Conservation (phyloP, 2,113 vertebrate genomes). For the Damaliscus lunatus region DNA sequence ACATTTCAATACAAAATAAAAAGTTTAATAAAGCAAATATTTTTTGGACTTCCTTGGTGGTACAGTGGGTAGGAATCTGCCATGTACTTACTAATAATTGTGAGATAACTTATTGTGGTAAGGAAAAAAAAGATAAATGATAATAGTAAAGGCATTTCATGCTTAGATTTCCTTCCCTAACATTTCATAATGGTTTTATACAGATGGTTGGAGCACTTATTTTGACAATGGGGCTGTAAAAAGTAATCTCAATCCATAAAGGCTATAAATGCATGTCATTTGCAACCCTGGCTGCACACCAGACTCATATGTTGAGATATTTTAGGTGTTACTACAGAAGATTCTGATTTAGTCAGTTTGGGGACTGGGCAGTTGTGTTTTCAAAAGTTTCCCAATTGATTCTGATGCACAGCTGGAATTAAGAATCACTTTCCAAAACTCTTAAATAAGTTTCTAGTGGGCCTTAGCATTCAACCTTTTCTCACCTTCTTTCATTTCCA, state of each 20-base stretch:
- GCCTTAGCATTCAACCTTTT: not conserved
- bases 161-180: not conserved
- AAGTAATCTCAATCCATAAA: conserved; percentile 5
- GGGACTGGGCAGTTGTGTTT: not conserved
- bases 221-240: conserved; percentile 1
- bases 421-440: not conserved
- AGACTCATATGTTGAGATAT: not conserved
- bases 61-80: not conserved
- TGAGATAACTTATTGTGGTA: not conserved
- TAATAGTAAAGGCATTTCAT: conserved; percentile 15
- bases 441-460: not conserved
- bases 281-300: not conserved
- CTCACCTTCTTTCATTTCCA: not conserved
- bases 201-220: not conserved
- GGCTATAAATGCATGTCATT: not conserved
- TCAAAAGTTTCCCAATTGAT: not conserved
- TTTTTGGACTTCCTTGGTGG: not conserved
- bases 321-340: not conserved
- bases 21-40: not conserved
- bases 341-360: not conserved
- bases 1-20: not conserved
- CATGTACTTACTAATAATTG: too few species aligned
- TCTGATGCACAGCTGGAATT: not conserved
- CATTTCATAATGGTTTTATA: conserved; percentile 33
- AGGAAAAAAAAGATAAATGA: not conserved